A percentile compares a stretch with the other conserved stretches of the same genome.
These are phyloP conservation scores for Aphyosemion australe DNA, from an alignment of 2,113 vertebrate genomes.

Conservation along the genomic window DNA sequence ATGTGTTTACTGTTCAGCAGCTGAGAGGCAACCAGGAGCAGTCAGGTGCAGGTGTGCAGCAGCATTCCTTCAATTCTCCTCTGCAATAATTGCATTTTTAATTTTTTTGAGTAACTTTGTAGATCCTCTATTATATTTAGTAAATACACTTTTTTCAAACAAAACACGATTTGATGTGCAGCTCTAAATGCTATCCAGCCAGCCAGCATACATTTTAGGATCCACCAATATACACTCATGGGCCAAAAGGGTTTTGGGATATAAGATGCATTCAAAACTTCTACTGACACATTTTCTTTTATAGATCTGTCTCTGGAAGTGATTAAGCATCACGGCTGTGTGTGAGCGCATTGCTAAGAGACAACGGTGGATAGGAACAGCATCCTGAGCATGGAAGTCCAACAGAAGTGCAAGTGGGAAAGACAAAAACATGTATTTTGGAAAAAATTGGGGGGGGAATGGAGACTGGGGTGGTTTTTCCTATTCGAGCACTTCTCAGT, in stretches of 20 bases:
- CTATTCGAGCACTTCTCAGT: slow-evolving; percentile 67
- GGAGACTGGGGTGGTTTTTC: slow-evolving; percentile 52
- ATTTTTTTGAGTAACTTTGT: too few species aligned
- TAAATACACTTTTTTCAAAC: slow-evolving; percentile 28
- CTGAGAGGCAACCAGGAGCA: slow-evolving; percentile 23
- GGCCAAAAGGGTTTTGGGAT: slow-evolving; percentile 38
- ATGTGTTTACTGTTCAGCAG: slow-evolving; percentile 43
- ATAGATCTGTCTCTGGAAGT: slow-evolving; percentile 71
- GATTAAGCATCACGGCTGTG: slow-evolving; percentile 67
- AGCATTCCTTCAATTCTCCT: background rate
- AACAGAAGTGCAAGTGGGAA: slow-evolving; percentile 46
- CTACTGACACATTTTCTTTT: slow-evolving; percentile 46
- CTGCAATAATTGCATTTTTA: background rate
- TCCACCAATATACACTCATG: slow-evolving; percentile 30
- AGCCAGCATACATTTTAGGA: too few species aligned
- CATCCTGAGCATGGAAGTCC: slow-evolving; percentile 40
- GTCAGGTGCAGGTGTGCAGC: slow-evolving; percentile 23
- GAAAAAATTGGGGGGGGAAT: slow-evolving; percentile 18
- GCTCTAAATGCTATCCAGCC: background rate
- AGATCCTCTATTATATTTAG: background rate
- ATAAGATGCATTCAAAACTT: slow-evolving; percentile 43
- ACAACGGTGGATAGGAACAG: slow-evolving; percentile 52
- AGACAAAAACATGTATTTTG: slow-evolving; percentile 44
- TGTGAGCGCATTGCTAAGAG: slow-evolving; percentile 54
- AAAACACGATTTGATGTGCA: background rate